Base-by-base conservation (phyloP, 2,888 invertebrate genomes). In the Sisyra terminalis region DNA sequence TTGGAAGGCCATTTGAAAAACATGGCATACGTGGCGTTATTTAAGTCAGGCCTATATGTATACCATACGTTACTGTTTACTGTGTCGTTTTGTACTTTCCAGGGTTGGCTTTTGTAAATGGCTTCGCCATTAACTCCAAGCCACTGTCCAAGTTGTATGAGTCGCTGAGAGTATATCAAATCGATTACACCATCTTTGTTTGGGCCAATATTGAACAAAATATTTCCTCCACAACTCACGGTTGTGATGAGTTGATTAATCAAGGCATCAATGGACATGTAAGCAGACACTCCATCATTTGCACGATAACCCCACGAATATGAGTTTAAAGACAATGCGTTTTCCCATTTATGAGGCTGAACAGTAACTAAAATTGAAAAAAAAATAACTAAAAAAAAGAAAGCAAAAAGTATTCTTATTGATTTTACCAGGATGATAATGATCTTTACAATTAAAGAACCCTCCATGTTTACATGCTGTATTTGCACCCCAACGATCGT, bases 401-500 rank as follows among this genome's bases (percentile, higher is more conserved):
- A n/a, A n/a, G n/a, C n/a, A n/a, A n/a, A n/a, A n/a, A n/a, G n/a
- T n/a, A n/a, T n/a, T n/a, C n/a, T n/a, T n/a, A n/a, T n/a, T n/a
- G n/a, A n/a, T n/a, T n/a, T n/a, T n/a, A n/a, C n/a, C n/a, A 53
- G 85, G 84, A 64, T 82, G 83, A 54, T 70, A 88, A 52, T 86
- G 72, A 62, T 96, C 94, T 1, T 66, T 61, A 57, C 90, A 90
- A 14, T 87, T 92, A 51, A 75, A 81, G 58, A 83, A 89, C 51
- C 82, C 93, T 2, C 94, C 94, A 62, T 96, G 94, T 48, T 78
- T 67, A 47, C 94, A 93, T 3, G 73, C 64, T 3, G 74, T 78
- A 5, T 72, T 79, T 5, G 62, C 67, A 1, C 96, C 94, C 94
- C 94, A 96, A 50, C 96, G 72, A 61, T 97, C 96, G 59, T 97